Evolutionary conservation across 2,888 invertebrate genomes (phyloP), one percentile per base, ranked within the genome.

Genomic region (Pseudeuparius sepicola): DNA sequence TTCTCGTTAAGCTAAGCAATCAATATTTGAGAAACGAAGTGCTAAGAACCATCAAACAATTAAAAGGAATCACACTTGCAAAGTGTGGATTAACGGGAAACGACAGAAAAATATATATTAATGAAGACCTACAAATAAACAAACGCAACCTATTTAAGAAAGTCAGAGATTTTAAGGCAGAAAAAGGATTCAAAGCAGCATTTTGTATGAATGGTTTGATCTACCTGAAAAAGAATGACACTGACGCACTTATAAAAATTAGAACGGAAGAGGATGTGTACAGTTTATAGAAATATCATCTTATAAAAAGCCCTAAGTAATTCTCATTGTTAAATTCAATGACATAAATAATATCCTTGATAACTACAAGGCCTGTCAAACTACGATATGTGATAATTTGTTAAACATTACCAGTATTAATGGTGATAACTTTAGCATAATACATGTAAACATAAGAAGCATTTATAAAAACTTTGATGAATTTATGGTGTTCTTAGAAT

Each of bases 51-150:
- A 14, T 36, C 3, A 34, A 24, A 27, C 14, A 27, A 20, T 15
- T 24, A 9, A 34, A 29, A 33, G 37, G 37, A 32, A 34, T 29
- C 7, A 34, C 15, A 10, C 13, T 37, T 7, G 33, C 23, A 14
- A 27, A 28, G 15, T 37, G 37, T 34, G 24, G 23, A 4, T 25
- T 34, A 15, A 24, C 28, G 14, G 37, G 34, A n/a, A n/a, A 16
- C 14, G 27, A 37, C 14, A 33, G 24, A 23, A 37, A 37, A 24
- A 34, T 37, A 11, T 37, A 33, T 14, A n/a, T 37, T 10, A 37
- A 37, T 23, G 37, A 28, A 9, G 34, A 37, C 14, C 14, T 37
- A 18, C 14, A 29, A 10, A 14, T 27, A 9, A 15, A 10, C 12
- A 37, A 37, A 34, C 27, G 34, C 13, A 12, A 12, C 9, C 24